phyloP scores from a whole-genome alignment of 2,113 vertebrate species.

The Perca schrenkii region DNA sequence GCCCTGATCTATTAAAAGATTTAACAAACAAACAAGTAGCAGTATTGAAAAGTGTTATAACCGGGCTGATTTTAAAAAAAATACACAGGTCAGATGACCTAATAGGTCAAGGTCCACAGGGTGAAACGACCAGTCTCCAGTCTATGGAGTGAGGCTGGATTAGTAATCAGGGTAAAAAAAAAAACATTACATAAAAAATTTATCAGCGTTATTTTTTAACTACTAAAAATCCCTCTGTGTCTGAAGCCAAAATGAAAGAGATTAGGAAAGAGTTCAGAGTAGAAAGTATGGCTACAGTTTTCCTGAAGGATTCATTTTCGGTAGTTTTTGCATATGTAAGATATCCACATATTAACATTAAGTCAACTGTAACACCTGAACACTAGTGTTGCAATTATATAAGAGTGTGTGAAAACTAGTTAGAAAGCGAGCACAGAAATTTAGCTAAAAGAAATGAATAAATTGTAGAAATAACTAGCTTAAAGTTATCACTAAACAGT shows the following conservation, averaged over 20 bases:
- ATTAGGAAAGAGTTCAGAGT: background rate
- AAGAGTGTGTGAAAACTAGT: too few species aligned
- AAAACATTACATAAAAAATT: too few species aligned
- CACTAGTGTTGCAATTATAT: too few species aligned
- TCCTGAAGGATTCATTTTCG: background rate
- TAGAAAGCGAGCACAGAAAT: too few species aligned
- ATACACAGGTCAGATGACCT: background rate
- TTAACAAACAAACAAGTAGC: background rate
- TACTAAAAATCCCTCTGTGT: too few species aligned
- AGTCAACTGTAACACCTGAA: too few species aligned
- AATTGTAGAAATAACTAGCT: too few species aligned
- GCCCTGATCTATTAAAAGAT: conserved; percentile 15
- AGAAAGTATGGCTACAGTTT: background rate
- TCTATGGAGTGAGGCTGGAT: background rate
- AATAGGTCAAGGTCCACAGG: background rate
- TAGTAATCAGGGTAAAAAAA: background rate
- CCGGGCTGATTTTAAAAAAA: background rate
- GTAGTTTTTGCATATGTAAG: background rate
- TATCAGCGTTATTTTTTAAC: too few species aligned
- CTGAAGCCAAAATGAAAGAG: too few species aligned
- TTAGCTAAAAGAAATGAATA: too few species aligned
- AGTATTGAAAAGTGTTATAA: background rate
- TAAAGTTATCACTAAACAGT: too few species aligned
- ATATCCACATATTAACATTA: too few species aligned
- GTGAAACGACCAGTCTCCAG: background rate